Evolutionary conservation across 2,888 invertebrate species (phyloP).

Genomic region (Cheilosia scutellata): DNA sequence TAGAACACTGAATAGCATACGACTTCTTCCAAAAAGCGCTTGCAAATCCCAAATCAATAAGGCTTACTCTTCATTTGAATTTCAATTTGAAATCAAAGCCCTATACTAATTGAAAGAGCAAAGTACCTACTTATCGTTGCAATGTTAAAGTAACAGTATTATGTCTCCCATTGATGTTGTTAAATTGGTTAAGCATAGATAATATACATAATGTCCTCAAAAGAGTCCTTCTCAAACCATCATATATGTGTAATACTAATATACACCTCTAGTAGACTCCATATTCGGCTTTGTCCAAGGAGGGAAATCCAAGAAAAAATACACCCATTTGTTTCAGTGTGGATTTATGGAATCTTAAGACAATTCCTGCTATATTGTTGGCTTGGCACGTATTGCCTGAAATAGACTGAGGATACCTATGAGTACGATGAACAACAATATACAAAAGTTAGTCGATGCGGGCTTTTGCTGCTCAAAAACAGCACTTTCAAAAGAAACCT

Average conservation of each 20-base stretch:
- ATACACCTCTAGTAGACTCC: too few relatives aligned
- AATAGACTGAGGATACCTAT: constrained; percentile 8
- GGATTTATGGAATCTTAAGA: constrained; percentile 12
- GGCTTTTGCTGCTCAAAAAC: constrained; percentile 13
- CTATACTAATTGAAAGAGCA: neutral
- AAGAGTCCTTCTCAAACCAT: too few relatives aligned
- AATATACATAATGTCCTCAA: too few relatives aligned
- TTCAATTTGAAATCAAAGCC: neutral
- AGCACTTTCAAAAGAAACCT: constrained; percentile 17
- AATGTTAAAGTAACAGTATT: too few relatives aligned
- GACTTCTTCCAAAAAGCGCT: neutral
- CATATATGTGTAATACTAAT: too few relatives aligned
- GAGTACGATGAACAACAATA: constrained; percentile 4
- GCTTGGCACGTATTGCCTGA: constrained; percentile 43
- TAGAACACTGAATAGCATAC: neutral
- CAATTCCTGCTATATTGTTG: constrained; percentile 19
- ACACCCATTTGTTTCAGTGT: constrained; percentile 35
- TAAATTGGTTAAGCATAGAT: too few relatives aligned
- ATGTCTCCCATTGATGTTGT: neutral
- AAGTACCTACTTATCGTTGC: neutral
- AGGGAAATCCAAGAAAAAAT: neutral
- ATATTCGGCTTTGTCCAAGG: neutral
- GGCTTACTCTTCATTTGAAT: neutral
- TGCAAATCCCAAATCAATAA: constrained; percentile 5
- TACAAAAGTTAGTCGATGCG: constrained; percentile 33